Percentiles rank a stretch among this genome's conserved stretches.
Evolutionary conservation across 2,888 invertebrate genomes (phyloP).

Genomic region (Eupithecia abbreviata): DNA sequence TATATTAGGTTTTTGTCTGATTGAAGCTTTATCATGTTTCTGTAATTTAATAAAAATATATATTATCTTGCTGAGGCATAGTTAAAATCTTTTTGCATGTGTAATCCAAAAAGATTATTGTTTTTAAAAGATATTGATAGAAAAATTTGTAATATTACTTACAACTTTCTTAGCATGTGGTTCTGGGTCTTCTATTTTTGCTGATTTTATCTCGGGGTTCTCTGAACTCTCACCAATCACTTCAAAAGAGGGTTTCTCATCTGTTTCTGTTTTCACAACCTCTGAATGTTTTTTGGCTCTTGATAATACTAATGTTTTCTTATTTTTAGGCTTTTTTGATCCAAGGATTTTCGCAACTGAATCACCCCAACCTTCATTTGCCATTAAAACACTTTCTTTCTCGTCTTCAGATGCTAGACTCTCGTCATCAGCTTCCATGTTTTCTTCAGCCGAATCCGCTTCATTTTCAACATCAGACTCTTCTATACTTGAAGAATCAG

Average conservation of each 20-base stretch:
- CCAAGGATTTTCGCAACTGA: slow-evolving; percentile 91
- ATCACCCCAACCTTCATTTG: slow-evolving; percentile 91
- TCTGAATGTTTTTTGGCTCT: slow-evolving; percentile 90
- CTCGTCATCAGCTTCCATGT: slow-evolving; percentile 52
- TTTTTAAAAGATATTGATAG: neutral
- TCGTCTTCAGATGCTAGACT: slow-evolving; percentile 48
- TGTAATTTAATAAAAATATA: slow-evolving; percentile 59
- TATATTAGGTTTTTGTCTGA: slow-evolving; percentile 90
- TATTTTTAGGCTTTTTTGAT: slow-evolving; percentile 89
- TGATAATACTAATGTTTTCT: slow-evolving; percentile 89
- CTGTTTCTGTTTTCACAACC: slow-evolving; percentile 72
- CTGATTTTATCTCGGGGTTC: slow-evolving; percentile 64
- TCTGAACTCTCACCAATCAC: slow-evolving; percentile 84
- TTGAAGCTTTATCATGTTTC: slow-evolving; percentile 85
- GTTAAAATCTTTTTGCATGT: too few species aligned
- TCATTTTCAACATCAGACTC: slow-evolving; percentile 63
- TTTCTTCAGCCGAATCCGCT: slow-evolving; percentile 14
- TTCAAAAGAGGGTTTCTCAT: slow-evolving; percentile 85
- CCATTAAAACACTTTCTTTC: slow-evolving; percentile 52
- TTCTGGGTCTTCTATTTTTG: slow-evolving; percentile 58
- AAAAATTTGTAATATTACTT: slow-evolving; percentile 33
- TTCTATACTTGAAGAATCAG: slow-evolving; percentile 62
- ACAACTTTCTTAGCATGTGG: slow-evolving; percentile 72
- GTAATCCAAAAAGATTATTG: too few species aligned
- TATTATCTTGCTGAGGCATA: neutral